Evolutionary conservation across 2,797 vertebrate species (phyloP), one percentile per base, ranked within the genome.

Genomic region (Megalops cyprinoides): DNA sequence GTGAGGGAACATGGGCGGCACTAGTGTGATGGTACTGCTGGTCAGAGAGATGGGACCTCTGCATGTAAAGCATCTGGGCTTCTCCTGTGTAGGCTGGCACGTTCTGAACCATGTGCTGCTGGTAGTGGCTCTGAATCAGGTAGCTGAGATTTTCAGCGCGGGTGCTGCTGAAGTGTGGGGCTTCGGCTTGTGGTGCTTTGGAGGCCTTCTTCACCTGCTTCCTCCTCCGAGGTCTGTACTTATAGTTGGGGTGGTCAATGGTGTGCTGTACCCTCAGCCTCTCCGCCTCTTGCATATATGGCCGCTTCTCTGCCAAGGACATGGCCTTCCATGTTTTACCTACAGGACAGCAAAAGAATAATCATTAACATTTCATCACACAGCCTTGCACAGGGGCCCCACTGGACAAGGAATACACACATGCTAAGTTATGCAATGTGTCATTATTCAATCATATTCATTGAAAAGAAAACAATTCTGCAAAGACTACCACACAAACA

Each of bases 251-350:
- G 74, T 98, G 96, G 90, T 99, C 97, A 75, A 97, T 96, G 93
- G 97, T 98, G 91, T 99, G 98, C 89, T 99, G 97, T 74, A 98
- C 95, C 42, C 97, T 94, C 87, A 99, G 93, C 25, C 97, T 93
- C 90, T 99, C 97, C 3, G 98, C 96, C 90, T 99, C 98, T 86
- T 98, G 97, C 95, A 99, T 97, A 93, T 98, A 99, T 0, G 97
- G 97, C 0, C 97, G 95, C 91, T 98, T 99, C 90, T 99, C 97
- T 5, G 95, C 86, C 90, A 97, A 92, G 3, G 96, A 93, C 94
- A 99, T 95, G 83, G 97, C 95, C 86, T 97, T 97, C 97, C 98
- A 99, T 31, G 95, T 95, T 84, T 95, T 97, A 39, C 97, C 97
- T 98, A 88, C 34, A 78, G 55, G 49, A 56, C 34, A 89, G 10